phyloP scores from a whole-genome alignment of 1,140 invertebrate genomes.

The Danaus melanippus region DNA sequence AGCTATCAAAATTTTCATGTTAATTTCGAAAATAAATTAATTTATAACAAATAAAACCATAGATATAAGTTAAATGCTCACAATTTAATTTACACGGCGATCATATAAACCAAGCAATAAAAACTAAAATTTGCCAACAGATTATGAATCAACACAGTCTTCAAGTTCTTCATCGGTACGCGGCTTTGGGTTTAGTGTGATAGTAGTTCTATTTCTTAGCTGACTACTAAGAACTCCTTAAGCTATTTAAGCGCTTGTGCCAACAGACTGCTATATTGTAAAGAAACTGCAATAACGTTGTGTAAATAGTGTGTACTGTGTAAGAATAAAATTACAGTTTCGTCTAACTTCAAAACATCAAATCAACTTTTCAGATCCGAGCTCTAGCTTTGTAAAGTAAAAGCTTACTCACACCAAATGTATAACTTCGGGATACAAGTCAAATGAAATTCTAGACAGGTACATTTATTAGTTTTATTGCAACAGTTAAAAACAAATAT shows the following conservation, averaged over 20 bases:
- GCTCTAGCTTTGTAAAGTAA: constrained; percentile 7
- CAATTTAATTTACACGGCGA: no score
- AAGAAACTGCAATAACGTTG: not conserved
- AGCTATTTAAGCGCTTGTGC: constrained; percentile 9
- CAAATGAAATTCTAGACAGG: constrained; percentile 13
- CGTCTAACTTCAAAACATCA: constrained; percentile 10
- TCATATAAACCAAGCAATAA: no score
- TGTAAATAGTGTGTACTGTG: constrained; percentile 11
- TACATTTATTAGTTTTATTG: constrained; percentile 14
- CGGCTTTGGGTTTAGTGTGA: constrained; percentile 20
- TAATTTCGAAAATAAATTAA: no score
- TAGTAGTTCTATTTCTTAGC: constrained; percentile 35
- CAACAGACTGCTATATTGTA: constrained; percentile 51
- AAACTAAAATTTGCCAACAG: constrained; percentile 22
- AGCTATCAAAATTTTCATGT: no score
- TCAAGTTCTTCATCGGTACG: constrained; percentile 35
- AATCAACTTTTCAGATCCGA: constrained; percentile 14
- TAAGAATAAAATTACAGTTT: constrained; percentile 9
- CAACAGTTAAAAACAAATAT: constrained; percentile 15
- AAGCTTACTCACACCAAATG: constrained; percentile 11
- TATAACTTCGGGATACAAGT: constrained; percentile 17
- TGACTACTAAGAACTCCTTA: constrained; percentile 26
- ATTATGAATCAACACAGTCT: constrained; percentile 61
- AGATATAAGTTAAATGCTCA: no score
- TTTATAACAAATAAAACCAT: no score